These are phyloP conservation scores for Psammodynastes pulverulentus DNA, from an alignment of 2,113 vertebrate genomes.

Conservation along the genomic window DNA sequence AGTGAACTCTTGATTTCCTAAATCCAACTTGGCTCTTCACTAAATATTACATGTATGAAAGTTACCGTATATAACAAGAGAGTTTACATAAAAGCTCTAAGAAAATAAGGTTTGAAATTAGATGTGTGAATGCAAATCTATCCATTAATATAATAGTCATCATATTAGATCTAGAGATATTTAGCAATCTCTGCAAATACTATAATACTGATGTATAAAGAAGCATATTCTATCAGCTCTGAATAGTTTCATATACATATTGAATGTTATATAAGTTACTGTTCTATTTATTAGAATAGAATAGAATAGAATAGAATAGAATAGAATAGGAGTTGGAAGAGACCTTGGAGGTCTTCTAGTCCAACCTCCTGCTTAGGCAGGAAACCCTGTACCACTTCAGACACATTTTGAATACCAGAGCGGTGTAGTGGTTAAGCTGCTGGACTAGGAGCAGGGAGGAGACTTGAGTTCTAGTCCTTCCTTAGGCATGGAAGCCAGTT, in stretches of 20 bases:
- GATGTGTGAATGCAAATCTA: not conserved
- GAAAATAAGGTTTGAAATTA: not conserved
- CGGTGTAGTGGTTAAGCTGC: not conserved
- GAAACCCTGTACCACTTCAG: too few relatives aligned
- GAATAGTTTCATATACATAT: not conserved
- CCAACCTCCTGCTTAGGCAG: too few relatives aligned
- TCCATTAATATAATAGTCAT: not conserved
- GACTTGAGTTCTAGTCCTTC: not conserved
- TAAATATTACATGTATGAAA: not conserved
- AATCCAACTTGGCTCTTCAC: not conserved
- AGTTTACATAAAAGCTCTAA: not conserved
- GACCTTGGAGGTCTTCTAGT: too few relatives aligned
- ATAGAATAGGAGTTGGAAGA: too few relatives aligned
- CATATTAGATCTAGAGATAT: not conserved
- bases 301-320: too few relatives aligned
- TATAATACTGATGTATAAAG: not conserved
- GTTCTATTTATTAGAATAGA: not conserved
- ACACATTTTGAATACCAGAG: not conserved
- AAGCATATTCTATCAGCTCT: not conserved
- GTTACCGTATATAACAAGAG: not conserved
- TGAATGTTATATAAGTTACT: not conserved
- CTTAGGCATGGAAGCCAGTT: not conserved
- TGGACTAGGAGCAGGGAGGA: not conserved
- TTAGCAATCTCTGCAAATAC: not conserved
- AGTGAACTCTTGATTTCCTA: not conserved